Conservation (phyloP, 2,888 invertebrate genomes). For the Drosophila trichaetosa region DNA sequence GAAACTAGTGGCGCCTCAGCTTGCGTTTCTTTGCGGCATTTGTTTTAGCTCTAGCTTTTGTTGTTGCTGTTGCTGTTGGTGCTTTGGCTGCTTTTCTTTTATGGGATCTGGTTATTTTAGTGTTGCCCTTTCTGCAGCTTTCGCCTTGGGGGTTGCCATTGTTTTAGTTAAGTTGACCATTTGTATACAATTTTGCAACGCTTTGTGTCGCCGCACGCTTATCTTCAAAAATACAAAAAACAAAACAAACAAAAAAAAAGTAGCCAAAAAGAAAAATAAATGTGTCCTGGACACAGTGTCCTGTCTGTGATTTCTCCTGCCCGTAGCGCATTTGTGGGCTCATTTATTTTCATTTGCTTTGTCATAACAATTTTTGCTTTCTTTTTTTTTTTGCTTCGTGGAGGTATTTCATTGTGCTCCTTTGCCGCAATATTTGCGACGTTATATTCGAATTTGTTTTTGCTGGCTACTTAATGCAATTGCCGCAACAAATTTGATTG, state of each 20-base stretch:
- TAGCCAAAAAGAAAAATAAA: constrained; percentile 3
- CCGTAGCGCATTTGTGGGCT: constrained; percentile 73
- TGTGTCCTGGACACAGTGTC: constrained; percentile 46
- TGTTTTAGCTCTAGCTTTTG: constrained; percentile 29
- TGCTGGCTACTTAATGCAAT: constrained; percentile 72
- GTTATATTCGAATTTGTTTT: constrained; percentile 61
- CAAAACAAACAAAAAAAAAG: not conserved
- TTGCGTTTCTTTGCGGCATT: constrained; percentile 34
- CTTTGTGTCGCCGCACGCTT: constrained; percentile 66
- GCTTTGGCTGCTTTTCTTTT: constrained; percentile 50
- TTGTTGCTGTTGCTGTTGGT: constrained; percentile 20
- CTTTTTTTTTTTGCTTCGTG: constrained; percentile 36
- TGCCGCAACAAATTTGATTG: constrained; percentile 74
- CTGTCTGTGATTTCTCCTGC: constrained; percentile 31
- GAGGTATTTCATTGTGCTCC: constrained; percentile 29
- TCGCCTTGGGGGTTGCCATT: constrained; percentile 56
- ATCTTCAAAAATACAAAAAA: constrained; percentile 51
- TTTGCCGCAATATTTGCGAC: constrained; percentile 42
- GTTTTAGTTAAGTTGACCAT: constrained; percentile 80
- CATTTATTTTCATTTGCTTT: constrained; percentile 79
- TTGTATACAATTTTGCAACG: constrained; percentile 75
- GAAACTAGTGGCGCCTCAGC: constrained; percentile 49
- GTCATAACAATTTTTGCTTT: constrained; percentile 71
- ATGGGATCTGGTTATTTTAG: constrained; percentile 62
- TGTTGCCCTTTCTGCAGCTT: constrained; percentile 31